Percentiles rank a stretch among this genome's conserved stretches.
These are phyloP conservation scores for Vireo griseus DNA, from an alignment of 2,797 vertebrate genomes.

Conservation along the genomic window DNA sequence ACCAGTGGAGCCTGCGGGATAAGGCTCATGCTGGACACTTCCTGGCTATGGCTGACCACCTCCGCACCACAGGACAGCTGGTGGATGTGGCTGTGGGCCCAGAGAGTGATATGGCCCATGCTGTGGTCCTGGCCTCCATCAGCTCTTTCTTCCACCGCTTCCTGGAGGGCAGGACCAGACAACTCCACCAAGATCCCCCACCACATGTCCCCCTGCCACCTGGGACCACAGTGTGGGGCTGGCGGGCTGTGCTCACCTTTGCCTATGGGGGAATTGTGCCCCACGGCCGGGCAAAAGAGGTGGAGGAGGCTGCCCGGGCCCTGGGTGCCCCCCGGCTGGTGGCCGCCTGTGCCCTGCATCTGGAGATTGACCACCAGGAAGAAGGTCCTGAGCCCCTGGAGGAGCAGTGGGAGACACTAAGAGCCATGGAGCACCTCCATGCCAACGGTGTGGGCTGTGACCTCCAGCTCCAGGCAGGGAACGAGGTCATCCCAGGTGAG, in stretches of 20 bases:
- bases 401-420: slow-evolving; percentile 43
- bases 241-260: slow-evolving; percentile 31
- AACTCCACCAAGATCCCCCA: neutral
- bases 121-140: slow-evolving; percentile 52
- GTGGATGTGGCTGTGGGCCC: slow-evolving; percentile 46
- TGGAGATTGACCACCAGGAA: neutral
- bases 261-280: slow-evolving; percentile 35
- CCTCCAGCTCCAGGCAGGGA: slow-evolving; percentile 39
- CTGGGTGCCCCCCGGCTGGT: slow-evolving; percentile 26
- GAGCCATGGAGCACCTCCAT: slow-evolving; percentile 30
- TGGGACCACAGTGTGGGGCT: slow-evolving; percentile 8
- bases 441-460: slow-evolving; percentile 30
- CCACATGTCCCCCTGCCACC: neutral
- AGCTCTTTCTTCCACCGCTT: slow-evolving; percentile 45
- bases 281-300: neutral
- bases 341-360: neutral
- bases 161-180: slow-evolving; percentile 21
- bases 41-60: neutral
- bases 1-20: slow-evolving; percentile 28
- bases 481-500: slow-evolving; percentile 51
- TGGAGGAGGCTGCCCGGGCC: neutral
- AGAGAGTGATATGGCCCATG: neutral
- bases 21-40: neutral
- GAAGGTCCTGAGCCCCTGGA: neutral
- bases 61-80: slow-evolving; percentile 8